A percentile compares a stretch with the other conserved stretches of the same genome.
These are phyloP conservation scores for Acanthisitta chloris DNA, from an alignment of 2,113 vertebrate genomes.

Conservation along the genomic window DNA sequence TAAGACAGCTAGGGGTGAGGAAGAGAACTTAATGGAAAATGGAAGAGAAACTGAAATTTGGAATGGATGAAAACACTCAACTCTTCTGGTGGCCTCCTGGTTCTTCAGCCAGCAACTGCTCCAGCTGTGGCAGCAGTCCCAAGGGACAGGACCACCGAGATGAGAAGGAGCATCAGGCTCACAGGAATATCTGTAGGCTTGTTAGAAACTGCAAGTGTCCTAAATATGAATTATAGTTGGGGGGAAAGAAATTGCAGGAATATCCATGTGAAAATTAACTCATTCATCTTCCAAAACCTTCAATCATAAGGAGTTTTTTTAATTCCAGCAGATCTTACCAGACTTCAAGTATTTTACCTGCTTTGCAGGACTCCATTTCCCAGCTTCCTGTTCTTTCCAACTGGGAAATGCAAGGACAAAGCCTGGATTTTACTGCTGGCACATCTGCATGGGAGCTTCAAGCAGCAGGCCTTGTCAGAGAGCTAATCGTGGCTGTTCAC, in stretches of 20 bases:
- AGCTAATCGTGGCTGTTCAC: not conserved
- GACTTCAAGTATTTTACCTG: not conserved
- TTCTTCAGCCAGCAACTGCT: not conserved
- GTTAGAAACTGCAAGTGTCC: not conserved
- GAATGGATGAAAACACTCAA: not conserved
- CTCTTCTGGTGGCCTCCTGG: not conserved
- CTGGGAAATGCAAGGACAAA: not conserved
- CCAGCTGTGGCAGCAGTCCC: rapidly evolving
- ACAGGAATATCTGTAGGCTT: not conserved
- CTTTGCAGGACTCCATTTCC: not conserved
- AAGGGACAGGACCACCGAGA: not conserved
- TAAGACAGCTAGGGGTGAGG: not conserved
- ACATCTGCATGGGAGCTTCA: not conserved
- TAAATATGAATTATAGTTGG: not conserved
- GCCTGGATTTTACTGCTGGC: not conserved
- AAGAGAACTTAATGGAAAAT: not conserved
- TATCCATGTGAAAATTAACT: not conserved
- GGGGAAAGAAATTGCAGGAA: not conserved
- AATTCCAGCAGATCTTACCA: not conserved
- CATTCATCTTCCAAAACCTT: not conserved
- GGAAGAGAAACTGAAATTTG: not conserved
- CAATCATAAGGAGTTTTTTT: not conserved
- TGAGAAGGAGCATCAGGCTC: not conserved
- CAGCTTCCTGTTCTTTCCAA: not conserved
- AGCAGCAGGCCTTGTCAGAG: not conserved